These are phyloP conservation scores for Phyllotreta cruciferae DNA, from an alignment of 2,888 invertebrate genomes.

Conservation along the genomic window DNA sequence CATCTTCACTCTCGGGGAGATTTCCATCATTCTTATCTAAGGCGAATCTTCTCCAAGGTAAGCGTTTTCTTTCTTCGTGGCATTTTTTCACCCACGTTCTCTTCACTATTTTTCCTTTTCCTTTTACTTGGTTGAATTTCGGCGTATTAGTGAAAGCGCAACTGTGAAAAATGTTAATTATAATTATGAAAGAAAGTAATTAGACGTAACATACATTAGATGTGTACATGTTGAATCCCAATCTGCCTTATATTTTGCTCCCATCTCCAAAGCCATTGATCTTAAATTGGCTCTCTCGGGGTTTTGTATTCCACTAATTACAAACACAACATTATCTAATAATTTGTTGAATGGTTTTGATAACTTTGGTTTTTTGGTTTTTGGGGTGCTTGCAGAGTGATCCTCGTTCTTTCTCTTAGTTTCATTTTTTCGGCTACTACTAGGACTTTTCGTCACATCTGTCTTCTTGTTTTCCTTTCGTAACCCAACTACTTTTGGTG, in stretches of 20 bases:
- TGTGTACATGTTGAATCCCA: slow-evolving; percentile 83
- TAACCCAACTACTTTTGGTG: slow-evolving; percentile 32
- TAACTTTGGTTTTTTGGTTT: slow-evolving; percentile 42
- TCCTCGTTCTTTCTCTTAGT: slow-evolving; percentile 54
- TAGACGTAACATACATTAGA: slow-evolving; percentile 75
- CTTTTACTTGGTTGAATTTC: slow-evolving; percentile 77
- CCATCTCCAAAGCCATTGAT: slow-evolving; percentile 75
- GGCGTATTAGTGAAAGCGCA: slow-evolving; percentile 92
- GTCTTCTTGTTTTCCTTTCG: slow-evolving; percentile 53
- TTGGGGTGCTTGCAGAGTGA: slow-evolving; percentile 40
- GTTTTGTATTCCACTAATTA: slow-evolving; percentile 88
- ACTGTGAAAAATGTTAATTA: slow-evolving; percentile 61
- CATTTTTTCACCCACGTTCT: slow-evolving; percentile 80
- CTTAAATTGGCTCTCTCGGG: slow-evolving; percentile 76
- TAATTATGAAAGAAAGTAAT: not conserved
- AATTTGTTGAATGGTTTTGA: slow-evolving; percentile 66
- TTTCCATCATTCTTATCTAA: slow-evolving; percentile 61
- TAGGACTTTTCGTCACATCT: not conserved
- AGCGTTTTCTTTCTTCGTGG: slow-evolving; percentile 64
- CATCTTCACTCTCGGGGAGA: slow-evolving; percentile 64
- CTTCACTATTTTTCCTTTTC: slow-evolving; percentile 70
- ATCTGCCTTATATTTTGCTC: slow-evolving; percentile 78
- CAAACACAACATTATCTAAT: slow-evolving; percentile 73
- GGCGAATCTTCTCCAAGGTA: slow-evolving; percentile 69
- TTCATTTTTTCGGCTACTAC: not conserved